Evolutionary conservation across 2,113 vertebrate genomes (phyloP).

Genomic region (Aegithalos caudatus): DNA sequence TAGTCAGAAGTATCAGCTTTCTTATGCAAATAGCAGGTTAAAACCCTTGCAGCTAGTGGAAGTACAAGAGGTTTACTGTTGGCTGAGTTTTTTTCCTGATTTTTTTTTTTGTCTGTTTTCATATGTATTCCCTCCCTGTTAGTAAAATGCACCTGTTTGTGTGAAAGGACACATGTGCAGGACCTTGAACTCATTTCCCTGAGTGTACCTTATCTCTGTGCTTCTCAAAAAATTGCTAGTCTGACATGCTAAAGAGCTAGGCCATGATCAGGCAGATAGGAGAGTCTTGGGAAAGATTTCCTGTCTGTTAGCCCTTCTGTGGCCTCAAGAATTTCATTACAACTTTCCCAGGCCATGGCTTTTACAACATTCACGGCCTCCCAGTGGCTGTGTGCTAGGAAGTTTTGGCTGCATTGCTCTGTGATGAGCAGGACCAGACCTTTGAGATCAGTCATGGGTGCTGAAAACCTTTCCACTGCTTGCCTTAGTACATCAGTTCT

Average conservation of each 20-base stretch:
- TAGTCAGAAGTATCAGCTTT: neutral
- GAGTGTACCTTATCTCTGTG: neutral
- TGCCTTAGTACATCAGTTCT: neutral
- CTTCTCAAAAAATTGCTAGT: neutral
- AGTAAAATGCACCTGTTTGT: neutral
- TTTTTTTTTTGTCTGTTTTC: neutral
- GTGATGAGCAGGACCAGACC: neutral
- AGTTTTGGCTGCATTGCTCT: neutral
- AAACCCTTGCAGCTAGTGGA: neutral
- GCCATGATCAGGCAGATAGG: neutral
- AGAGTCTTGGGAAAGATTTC: neutral
- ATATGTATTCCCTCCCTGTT: neutral
- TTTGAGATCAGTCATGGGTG: neutral
- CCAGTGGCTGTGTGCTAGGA: neutral
- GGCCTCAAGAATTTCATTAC: neutral
- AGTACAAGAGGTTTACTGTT: neutral
- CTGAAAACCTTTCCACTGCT: neutral
- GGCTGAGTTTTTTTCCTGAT: neutral
- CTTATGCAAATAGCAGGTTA: neutral
- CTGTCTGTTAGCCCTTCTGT: neutral
- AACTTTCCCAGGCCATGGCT: neutral
- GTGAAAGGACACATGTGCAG: neutral
- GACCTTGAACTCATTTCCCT: neutral
- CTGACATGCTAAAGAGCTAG: neutral
- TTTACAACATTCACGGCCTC: neutral